Conservation (phyloP, 2,113 vertebrate species). For the Phaethornis superciliosus region DNA sequence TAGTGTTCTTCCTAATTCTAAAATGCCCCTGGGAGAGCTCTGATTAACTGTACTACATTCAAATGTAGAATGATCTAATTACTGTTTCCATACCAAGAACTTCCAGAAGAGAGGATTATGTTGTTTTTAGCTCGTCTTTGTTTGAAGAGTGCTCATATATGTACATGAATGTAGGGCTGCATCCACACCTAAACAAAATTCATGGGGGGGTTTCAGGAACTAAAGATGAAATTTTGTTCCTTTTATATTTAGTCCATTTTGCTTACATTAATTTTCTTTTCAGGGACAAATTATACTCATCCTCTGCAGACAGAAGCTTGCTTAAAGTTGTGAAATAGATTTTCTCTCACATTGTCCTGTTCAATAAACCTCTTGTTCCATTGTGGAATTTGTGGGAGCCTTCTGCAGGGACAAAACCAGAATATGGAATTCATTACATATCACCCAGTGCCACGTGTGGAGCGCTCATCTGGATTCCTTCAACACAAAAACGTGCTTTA, state of each 20-base stretch:
- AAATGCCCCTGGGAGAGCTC: slow-evolving; percentile 43
- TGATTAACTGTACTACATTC: slow-evolving; percentile 55
- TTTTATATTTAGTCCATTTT: not conserved
- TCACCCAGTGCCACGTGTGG: slow-evolving; percentile 8
- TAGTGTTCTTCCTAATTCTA: slow-evolving; percentile 51
- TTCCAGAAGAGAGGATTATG: slow-evolving; percentile 45
- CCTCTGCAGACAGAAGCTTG: not conserved
- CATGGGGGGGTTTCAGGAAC: not conserved
- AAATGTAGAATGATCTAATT: slow-evolving; percentile 60
- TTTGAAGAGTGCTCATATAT: not conserved
- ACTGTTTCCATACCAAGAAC: slow-evolving; percentile 30
- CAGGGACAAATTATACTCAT: slow-evolving; percentile 17
- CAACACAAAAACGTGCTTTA: slow-evolving; percentile 70
- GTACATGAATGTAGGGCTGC: not conserved
- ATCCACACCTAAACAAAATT: not conserved
- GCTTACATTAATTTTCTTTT: slow-evolving; percentile 21
- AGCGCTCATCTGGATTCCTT: slow-evolving; percentile 58
- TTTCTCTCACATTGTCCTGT: slow-evolving; percentile 47
- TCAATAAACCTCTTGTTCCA: slow-evolving; percentile 64
- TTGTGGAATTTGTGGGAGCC: slow-evolving; percentile 51
- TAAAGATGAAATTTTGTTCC: not conserved
- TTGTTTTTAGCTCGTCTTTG: not conserved
- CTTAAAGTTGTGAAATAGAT: slow-evolving; percentile 57
- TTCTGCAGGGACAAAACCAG: slow-evolving; percentile 48
- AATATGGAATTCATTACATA: slow-evolving; percentile 65